Percentiles rank a stretch among this genome's conserved stretches.
These are phyloP conservation scores for Martes martes DNA, from an alignment of 2,113 vertebrate species.

Conservation along the genomic window DNA sequence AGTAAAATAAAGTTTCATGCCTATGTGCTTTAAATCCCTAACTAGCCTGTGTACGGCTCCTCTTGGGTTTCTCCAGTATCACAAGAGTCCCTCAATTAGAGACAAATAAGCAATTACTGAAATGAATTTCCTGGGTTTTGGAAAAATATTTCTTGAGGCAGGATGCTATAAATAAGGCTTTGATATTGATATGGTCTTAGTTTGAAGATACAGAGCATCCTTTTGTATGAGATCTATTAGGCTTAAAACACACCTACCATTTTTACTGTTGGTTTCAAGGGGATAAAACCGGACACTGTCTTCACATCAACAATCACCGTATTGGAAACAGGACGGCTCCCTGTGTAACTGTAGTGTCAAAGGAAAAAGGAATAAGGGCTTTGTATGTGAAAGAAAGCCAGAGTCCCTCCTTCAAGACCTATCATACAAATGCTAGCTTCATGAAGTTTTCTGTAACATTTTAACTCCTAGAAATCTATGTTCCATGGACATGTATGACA, in stretches of 20 bases:
- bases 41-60: neutral
- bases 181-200: neutral
- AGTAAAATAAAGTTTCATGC: neutral
- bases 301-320: conserved; percentile 74
- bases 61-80: neutral
- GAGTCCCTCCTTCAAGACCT: neutral
- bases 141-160: neutral
- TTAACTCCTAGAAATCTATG: neutral
- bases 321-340: conserved; percentile 64
- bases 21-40: neutral
- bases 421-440: neutral
- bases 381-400: neutral
- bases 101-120: neutral
- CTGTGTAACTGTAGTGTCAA: conserved; percentile 60
- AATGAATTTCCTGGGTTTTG: neutral
- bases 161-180: neutral
- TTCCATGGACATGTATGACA: neutral
- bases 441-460: neutral
- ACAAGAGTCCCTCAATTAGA: neutral
- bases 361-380: neutral
- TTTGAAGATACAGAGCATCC: neutral
- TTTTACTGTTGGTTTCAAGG: conserved; percentile 51
- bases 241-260: conserved; percentile 44
- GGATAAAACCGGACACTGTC: conserved; percentile 73
- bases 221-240: neutral